phyloP scores from a whole-genome alignment of 1,140 invertebrate genomes.

The Drusus annulatus region DNA sequence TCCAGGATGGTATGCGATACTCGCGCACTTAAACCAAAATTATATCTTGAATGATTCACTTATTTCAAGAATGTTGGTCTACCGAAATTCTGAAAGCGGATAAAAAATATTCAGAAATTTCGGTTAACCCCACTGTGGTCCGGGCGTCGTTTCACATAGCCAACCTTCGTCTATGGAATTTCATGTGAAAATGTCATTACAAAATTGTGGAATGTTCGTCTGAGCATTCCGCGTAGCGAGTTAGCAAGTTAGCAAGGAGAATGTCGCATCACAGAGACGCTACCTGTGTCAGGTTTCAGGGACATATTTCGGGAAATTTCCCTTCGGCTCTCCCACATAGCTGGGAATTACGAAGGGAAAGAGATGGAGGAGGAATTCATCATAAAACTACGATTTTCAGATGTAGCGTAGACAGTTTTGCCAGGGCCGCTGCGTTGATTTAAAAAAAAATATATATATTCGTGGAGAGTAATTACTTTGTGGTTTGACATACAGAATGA shows the following conservation, averaged over 20 bases:
- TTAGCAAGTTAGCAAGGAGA: conserved; percentile 13
- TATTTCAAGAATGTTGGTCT: too few species aligned
- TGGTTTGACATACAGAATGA: too few species aligned
- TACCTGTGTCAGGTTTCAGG: conserved; percentile 4
- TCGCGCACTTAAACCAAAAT: too few species aligned
- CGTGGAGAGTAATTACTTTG: too few species aligned
- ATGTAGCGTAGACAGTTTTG: background rate
- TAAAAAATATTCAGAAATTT: too few species aligned
- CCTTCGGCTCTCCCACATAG: background rate
- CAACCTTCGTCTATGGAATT: conserved; percentile 23
- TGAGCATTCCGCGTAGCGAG: conserved; percentile 8
- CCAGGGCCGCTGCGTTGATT: background rate
- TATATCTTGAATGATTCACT: too few species aligned
- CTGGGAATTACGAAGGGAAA: background rate
- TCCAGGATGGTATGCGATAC: too few species aligned
- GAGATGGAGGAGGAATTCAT: background rate
- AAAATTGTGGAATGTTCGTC: conserved; percentile 25
- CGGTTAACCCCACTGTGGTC: background rate
- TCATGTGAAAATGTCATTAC: conserved; percentile 25
- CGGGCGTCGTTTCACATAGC: background rate
- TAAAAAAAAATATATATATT: too few species aligned
- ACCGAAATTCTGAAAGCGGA: too few species aligned
- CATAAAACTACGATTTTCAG: conserved; percentile 10
- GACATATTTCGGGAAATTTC: background rate
- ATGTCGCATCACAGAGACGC: background rate